A percentile compares a stretch with the other conserved stretches of the same genome.
These are phyloP conservation scores for Callithrix jacchus DNA, from an alignment of 2,113 vertebrate genomes.

Conservation along the genomic window DNA sequence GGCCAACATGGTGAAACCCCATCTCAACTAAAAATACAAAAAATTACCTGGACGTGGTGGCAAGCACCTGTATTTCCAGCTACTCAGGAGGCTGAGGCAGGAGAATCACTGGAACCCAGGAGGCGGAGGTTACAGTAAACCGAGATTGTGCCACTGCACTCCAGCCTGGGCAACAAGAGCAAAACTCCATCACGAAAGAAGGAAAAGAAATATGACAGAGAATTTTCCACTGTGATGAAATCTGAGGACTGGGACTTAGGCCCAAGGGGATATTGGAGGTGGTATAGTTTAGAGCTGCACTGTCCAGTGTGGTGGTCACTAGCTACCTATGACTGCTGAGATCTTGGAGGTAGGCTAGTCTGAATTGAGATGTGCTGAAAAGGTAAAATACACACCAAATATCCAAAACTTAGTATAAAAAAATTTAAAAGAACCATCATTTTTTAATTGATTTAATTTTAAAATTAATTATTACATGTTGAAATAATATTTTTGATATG, in stretches of 20 bases:
- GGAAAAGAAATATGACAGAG: neutral
- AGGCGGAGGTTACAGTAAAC: too few relatives aligned
- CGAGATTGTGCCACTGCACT: too few relatives aligned
- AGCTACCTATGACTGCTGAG: neutral
- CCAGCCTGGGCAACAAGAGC: too few relatives aligned
- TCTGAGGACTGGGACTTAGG: neutral
- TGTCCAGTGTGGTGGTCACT: too few relatives aligned
- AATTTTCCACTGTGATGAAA: neutral
- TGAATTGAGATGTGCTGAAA: neutral
- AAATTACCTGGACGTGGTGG: too few relatives aligned
- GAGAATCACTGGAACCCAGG: too few relatives aligned
- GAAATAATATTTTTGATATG: neutral
- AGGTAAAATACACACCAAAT: neutral
- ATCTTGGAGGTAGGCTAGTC: neutral
- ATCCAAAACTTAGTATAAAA: neutral
- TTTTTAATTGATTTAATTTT: neutral
- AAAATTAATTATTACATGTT: neutral
- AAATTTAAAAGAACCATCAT: neutral
- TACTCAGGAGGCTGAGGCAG: too few relatives aligned
- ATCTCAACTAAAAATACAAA: too few relatives aligned
- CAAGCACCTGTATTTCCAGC: too few relatives aligned
- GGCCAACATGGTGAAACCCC: too few relatives aligned
- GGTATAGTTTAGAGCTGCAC: neutral
- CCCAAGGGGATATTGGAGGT: neutral
- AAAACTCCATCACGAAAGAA: too few relatives aligned